phyloP scores from a whole-genome alignment of 1,140 invertebrate species.

The Aphelenchoides fujianensis region DNA sequence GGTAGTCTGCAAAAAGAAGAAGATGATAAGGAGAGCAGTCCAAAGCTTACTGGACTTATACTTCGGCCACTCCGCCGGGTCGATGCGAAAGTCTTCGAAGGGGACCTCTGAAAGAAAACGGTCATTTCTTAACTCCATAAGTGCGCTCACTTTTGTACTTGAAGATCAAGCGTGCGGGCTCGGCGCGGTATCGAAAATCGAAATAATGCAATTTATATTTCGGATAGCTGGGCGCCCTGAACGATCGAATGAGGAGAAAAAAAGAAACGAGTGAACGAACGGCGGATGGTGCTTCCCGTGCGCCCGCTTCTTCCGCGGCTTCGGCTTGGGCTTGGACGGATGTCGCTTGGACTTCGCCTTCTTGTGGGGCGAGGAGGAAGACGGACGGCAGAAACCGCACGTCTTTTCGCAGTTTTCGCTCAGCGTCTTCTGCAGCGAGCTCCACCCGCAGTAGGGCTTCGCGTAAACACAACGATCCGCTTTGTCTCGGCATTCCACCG shows the following conservation, averaged over 20 bases:
- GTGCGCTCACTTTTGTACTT: conserved; percentile 16
- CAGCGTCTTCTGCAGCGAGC: background rate
- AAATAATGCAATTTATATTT: conserved; percentile 15
- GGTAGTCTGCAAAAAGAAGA: background rate
- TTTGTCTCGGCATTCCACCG: background rate
- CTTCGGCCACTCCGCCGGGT: background rate
- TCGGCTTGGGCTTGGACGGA: background rate
- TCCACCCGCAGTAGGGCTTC: background rate
- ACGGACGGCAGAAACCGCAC: background rate
- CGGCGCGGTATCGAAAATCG: background rate
- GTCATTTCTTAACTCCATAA: too few species aligned
- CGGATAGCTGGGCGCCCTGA: background rate
- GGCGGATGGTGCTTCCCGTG: too few species aligned
- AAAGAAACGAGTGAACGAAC: background rate
- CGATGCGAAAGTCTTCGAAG: conserved; percentile 5
- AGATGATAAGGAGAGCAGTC: background rate
- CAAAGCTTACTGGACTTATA: background rate
- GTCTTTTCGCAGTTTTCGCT: background rate
- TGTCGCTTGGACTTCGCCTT: background rate
- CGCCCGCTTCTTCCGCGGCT: background rate
- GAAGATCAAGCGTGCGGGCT: background rate
- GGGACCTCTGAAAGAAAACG: too few species aligned
- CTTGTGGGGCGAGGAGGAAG: too few species aligned
- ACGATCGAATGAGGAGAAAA: background rate
- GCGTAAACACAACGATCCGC: background rate